Evolutionary conservation across 2,888 invertebrate species (phyloP), one percentile per base, ranked within the genome.

Genomic region (Mesorhabditis sp.): DNA sequence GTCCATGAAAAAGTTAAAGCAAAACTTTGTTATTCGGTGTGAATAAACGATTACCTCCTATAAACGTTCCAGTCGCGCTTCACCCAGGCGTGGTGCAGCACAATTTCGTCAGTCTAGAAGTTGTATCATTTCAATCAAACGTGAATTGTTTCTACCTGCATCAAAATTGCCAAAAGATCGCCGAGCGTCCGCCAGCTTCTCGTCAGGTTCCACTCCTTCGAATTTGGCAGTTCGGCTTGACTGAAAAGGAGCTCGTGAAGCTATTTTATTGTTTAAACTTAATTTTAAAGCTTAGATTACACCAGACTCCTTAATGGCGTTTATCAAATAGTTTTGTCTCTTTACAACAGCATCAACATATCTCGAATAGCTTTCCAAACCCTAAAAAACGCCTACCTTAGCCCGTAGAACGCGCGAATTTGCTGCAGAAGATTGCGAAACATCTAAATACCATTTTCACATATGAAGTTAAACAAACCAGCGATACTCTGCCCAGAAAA

Each of bases 161-260:
- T 65, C 28, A 83, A 70, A 58, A 78, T 74, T 13, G 75, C 70
- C 7, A 83, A 73, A 5, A 80, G 68, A 63, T 83, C 81, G 50
- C 83, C 83, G 28, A 82, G 69, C 43, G 66, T 61, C 6, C 73
- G 65, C 83, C 83, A 83, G 44, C 72, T 73, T 65, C 78, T 72
- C 13, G 45, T 64, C 42, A 80, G 43, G 5, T 3, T 63, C 61
- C 66, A 43, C 42, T 65, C 10, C 42, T 15, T 43, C 6, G 10
- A 6, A 43, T 63, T 28, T n/a, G n/a, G 63, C 63, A 63, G 15
- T 63, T 63, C n/a, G 63, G 63, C 10, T n/a, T 63, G 10, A 63
- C 41, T 63, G 15, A 15, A 28, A 63, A 28, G 28, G 28, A 28
- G 28, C 28, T 28, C 28, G 28, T 28, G 28, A 28, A 28, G 28